Conservation (phyloP, 23 tunicate species). For the Corella eumyota region DNA sequence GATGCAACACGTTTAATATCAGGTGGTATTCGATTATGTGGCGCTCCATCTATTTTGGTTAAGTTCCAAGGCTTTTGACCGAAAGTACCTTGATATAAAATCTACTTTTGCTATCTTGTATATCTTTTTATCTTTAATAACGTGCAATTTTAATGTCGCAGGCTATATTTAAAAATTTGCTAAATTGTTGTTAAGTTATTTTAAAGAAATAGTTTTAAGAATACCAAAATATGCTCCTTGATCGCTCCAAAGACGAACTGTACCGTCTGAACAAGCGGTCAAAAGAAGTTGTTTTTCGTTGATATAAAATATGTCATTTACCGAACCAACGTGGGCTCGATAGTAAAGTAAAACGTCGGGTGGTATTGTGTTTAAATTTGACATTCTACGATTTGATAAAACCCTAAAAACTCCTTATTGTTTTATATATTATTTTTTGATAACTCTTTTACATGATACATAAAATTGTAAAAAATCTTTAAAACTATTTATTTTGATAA, state of each 20-base stretch:
- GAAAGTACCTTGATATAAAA: slow-evolving; percentile 33
- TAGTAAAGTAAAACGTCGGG: slow-evolving; percentile 44
- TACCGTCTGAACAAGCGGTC: slow-evolving; percentile 60
- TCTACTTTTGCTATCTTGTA: too few relatives aligned
- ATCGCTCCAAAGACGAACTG: slow-evolving; percentile 70
- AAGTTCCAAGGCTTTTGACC: slow-evolving; percentile 71
- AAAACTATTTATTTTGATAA: too few relatives aligned
- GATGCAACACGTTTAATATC: slow-evolving; percentile 80
- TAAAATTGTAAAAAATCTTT: not conserved
- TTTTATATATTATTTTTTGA: not conserved
- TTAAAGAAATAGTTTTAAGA: too few relatives aligned
- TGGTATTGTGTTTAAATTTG: slow-evolving; percentile 40
- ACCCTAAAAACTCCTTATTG: not conserved
- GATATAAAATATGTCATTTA: slow-evolving; percentile 48
- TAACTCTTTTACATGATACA: not conserved
- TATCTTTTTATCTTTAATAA: too few relatives aligned
- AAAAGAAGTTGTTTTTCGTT: slow-evolving; percentile 41
- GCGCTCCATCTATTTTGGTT: not conserved
- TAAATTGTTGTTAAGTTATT: too few relatives aligned
- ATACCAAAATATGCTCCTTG: slow-evolving; percentile 60
- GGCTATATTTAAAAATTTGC: too few relatives aligned
- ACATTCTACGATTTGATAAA: slow-evolving; percentile 43
- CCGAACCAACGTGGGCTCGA: slow-evolving; percentile 63
- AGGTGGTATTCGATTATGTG: slow-evolving; percentile 32
- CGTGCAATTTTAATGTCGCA: too few relatives aligned